A percentile compares a stretch with the other conserved stretches of the same genome.
These are phyloP conservation scores for Microtus pennsylvanicus DNA, from an alignment of 2,113 vertebrate genomes.

Conservation along the genomic window DNA sequence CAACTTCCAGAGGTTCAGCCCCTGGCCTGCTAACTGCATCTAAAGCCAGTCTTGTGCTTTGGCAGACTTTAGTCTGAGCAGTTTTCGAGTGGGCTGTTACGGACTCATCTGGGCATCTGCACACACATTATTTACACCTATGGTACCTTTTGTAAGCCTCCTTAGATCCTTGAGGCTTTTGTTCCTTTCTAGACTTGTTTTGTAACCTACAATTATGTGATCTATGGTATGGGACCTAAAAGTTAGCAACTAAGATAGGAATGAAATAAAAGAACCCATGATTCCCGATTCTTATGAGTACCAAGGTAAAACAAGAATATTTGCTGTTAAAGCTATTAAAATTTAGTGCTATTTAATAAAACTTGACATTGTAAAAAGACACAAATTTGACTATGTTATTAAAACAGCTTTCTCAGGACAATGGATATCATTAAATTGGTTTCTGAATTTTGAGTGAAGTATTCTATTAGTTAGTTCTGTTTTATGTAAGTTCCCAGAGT, in stretches of 20 bases:
- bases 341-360: not conserved
- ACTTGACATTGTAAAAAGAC: not conserved
- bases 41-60: not conserved
- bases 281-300: too few species aligned
- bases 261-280: not conserved
- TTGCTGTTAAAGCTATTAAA: not conserved
- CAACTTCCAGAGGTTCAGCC: not conserved
- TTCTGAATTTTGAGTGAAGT: not conserved
- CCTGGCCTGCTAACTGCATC: not conserved
- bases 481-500: not conserved
- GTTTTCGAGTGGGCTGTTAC: not conserved
- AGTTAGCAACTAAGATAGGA: too few species aligned
- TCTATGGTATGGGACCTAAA: not conserved
- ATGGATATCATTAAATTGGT: not conserved
- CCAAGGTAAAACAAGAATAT: not conserved
- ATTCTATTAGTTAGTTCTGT: not conserved
- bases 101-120: not conserved
- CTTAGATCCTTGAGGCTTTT: not conserved
- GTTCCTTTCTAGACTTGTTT: not conserved
- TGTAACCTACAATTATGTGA: not conserved
- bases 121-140: not conserved
- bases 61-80: not conserved
- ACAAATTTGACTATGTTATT: not conserved
- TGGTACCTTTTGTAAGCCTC: too few species aligned
- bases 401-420: not conserved